Conservation (phyloP, 1,140 invertebrate species). For the Phthorimaea operculella region DNA sequence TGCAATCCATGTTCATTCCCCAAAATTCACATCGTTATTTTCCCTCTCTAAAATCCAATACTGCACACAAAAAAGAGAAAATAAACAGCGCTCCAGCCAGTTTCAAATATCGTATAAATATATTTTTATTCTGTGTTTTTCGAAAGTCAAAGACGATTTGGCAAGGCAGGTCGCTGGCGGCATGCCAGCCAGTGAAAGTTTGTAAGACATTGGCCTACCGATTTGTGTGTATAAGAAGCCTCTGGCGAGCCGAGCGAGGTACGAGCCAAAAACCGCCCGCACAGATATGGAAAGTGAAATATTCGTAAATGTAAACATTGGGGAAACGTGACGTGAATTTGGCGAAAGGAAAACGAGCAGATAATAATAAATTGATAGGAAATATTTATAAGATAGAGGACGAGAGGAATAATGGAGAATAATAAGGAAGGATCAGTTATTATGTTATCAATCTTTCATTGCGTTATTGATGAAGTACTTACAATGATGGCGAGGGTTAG, state of each 20-base stretch:
- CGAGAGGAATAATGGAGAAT: background rate
- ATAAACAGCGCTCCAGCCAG: conserved; percentile 5
- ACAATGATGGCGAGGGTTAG: background rate
- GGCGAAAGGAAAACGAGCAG: background rate
- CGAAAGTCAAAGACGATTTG: conserved; percentile 35
- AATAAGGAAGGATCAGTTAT: conserved; percentile 2
- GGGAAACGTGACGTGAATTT: conserved; percentile 18
- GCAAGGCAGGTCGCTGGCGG: conserved; percentile 32
- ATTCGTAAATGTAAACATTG: conserved; percentile 46
- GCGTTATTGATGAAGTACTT: conserved; percentile 1
- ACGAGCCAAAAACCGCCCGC: conserved; percentile 19
- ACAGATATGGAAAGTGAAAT: conserved; percentile 42
- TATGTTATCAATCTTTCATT: background rate
- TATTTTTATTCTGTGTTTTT: conserved; percentile 42
- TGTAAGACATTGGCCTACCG: conserved; percentile 44
- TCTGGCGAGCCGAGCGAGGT: conserved; percentile 17
- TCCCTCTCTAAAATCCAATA: conserved; percentile 2
- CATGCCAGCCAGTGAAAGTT: conserved; percentile 56
- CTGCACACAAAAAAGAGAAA: background rate
- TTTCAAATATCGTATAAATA: conserved; percentile 31
- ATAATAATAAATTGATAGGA: conserved; percentile 11
- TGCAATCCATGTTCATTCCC: conserved; percentile 1
- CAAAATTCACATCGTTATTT: conserved; percentile 2
- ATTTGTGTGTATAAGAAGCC: conserved; percentile 50
- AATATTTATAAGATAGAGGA: background rate